Evolutionary conservation across 2,797 vertebrate species (phyloP), one percentile per base, ranked within the genome.

Genomic region (Echeneis naucrates): DNA sequence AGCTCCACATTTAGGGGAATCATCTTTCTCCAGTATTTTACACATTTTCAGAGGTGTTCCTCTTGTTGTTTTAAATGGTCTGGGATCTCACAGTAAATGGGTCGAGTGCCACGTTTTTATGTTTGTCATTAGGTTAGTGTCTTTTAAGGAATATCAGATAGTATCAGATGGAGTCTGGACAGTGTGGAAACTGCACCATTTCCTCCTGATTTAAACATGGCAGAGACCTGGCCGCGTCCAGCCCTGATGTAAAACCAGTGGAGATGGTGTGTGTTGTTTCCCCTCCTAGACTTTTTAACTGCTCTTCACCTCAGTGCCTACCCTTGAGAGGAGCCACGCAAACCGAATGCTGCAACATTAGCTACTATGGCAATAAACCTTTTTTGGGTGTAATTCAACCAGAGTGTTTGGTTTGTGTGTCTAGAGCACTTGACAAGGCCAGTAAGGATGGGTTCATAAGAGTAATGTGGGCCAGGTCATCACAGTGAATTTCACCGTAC

Each of bases 281-380:
- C 94, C 91, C 61, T 81, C 72, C 86, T 93, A 88, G 92, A 94
- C 95, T 58, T 93, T 90, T 78, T 51, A 90, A 95, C 95, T 96
- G 95, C 96, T 96, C 90, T 94, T 96, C 95, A 97, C 97, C 97
- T 93, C 95, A 95, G 96, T 98, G 97, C 97, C 97, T 98, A 95
- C 72, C 89, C 95, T 82, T 91, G 85, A 91, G 90, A 91, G 76
- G 94, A 94, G 92, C 93, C 89, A 86, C 82, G 55, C 87, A 82
- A 88, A 88, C 84, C 2, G 38, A 89, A 90, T 94, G 93, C 95
- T 95, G 94, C 95, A 95, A 82, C 91, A 83, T 89, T 76, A 81
- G 87, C 83, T 81, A 87, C 90, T 86, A 80, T 85, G 93, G 94
- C 95, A 95, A 96, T 95, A 94, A 93, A 91, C 75, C 58, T 67